Base-by-base conservation (phyloP, 2,888 invertebrate species). In the Amphiduros pacificus region DNA sequence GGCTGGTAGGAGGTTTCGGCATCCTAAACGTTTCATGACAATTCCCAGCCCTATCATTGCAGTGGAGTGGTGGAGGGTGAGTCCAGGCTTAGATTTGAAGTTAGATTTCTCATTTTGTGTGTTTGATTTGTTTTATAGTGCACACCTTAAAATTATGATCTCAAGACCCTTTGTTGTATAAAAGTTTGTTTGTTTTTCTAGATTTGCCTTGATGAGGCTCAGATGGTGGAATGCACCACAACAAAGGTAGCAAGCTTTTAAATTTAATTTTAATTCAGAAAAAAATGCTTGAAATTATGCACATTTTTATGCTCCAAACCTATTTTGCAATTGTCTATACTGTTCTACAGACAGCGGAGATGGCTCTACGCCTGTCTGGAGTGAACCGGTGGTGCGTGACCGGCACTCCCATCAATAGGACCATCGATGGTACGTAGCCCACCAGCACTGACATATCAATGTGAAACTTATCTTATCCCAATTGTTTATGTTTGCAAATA, bases 1-100 rank as follows among this genome's bases (percentile, higher is more conserved):
- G 5, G 63, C 62, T 26, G 75, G 78, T 1, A 68, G 78, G 54
- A 70, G 76, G 28, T 77, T 89, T 55, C 84, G 90, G 0, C 82
- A 86, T 64, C 85, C 87, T n/a, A 87, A 88, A 65, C 84, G 87
- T 32, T 90, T 88, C 84, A 80, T 88, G 79, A 84, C 87, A 0
- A 85, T 87, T 1, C 87, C 87, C 0, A 87, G 89, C 51, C 90
- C 91, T 0, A 79, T 92, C n/a, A 80, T 86, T 0, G 86, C 87
- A 74, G 84, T 91, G 1, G 83, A 87, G 54, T 92, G 90, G 90
- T 91, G 91, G 91, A 84, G 91, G 60, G 85, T 91, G 56, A 87
- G 89, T 61, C 28, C 14, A 27, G 22, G 5, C n/a, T n/a, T 9
- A 48, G 49, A n/a, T 14, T 9, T 48, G 11, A 20, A 14, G 6